Evolutionary conservation across 2,113 vertebrate genomes (phyloP), one percentile per base, ranked within the genome.

Genomic region (Sciurus niger): DNA sequence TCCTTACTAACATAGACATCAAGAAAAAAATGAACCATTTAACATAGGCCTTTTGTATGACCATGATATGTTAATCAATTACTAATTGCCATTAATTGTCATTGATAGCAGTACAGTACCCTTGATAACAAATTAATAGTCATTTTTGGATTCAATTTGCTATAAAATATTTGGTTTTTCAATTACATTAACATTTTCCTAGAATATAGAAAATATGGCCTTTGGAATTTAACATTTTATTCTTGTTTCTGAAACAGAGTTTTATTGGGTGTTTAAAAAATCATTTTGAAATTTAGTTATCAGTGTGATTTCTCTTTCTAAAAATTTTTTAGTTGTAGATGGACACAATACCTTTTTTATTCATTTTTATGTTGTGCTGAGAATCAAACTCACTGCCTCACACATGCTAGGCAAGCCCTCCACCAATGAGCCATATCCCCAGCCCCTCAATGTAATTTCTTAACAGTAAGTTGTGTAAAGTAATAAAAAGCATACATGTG

Each of bases 201-300:
- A 46, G 20, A 70, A 76, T 84, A 43, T 73, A 60, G 8, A 68
- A 89, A 91, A 89, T 65, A 20, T 16, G 65, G 37, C 3, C 34
- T 48, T 92, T 96, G 25, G 83, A 84, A 95, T 80, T 84, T 92
- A 58, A 84, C 6, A 89, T 53, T 16, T 93, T 93, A n/a, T 24
- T 83, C 20, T 78, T 86, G 58, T 90, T 96, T 86, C 30, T 89
- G 78, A 94, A 95, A 84, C 92, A 83, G 40, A 40, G 12, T 65
- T 95, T 96, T 79, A 55, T 28, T 90, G 46, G 9, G 12, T 58
- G 2, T 46, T 91, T 77, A 86, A 85, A 58, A 89, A 96, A 65
- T 37, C 13, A 90, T 72, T 78, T 93, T 80, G 76, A 90, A 89
- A 94, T 16, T 74, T 83, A 85, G 16, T 94, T 51, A 77, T 22